Conservation (phyloP, 2,888 invertebrate species). For the Allolobophora icterica region DNA sequence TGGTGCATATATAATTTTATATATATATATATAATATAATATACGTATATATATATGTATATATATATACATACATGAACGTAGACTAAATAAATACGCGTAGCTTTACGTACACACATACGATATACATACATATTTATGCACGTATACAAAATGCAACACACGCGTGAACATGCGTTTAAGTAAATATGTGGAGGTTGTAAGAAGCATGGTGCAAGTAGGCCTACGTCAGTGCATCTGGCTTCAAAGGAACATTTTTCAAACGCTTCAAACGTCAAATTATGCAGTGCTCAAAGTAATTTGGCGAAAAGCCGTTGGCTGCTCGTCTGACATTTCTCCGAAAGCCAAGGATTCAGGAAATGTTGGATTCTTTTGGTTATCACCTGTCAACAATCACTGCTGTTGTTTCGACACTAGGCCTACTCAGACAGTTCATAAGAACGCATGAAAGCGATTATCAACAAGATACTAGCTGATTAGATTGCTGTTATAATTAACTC, state of each 20-base stretch:
- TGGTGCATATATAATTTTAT: too few relatives aligned
- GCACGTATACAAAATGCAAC: neutral
- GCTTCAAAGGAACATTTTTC: neutral
- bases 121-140: too few relatives aligned
- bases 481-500: too few relatives aligned
- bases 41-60: too few relatives aligned
- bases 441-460: too few relatives aligned
- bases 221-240: neutral
- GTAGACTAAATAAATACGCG: too few relatives aligned
- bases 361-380: neutral
- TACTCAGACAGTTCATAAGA: too few relatives aligned
- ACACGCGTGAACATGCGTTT: neutral
- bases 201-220: neutral
- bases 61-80: too few relatives aligned
- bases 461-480: too few relatives aligned
- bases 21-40: too few relatives aligned
- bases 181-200: neutral
- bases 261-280: neutral
- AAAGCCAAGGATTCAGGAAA: neutral
- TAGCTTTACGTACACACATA: too few relatives aligned
- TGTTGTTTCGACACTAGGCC: neutral
- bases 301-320: neutral
- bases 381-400: neutral
- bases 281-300: neutral
- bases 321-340: neutral